A percentile compares a stretch with the other conserved stretches of the same genome.
Conservation (phyloP, 2,113 vertebrate genomes). For the Rhinichthys klamathensis region DNA sequence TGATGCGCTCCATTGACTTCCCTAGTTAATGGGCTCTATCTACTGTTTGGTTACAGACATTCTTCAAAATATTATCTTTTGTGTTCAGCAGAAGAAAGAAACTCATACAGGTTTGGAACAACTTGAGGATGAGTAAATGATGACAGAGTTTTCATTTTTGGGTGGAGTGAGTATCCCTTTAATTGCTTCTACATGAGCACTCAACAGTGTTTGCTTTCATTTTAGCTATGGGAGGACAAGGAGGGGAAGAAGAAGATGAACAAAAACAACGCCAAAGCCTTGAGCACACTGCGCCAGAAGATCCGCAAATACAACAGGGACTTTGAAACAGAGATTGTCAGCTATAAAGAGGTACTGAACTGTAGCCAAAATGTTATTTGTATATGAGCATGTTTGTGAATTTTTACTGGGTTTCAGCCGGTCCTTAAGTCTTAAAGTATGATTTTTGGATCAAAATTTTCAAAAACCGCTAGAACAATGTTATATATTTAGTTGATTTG, state of each 20-base stretch:
- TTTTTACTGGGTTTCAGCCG: neutral
- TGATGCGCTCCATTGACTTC: no score
- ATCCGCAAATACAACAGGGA: conserved; percentile 92
- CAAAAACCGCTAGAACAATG: no score
- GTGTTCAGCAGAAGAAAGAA: no score
- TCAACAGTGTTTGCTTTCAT: conserved; percentile 15
- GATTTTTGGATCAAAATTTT: no score
- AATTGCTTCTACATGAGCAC: neutral
- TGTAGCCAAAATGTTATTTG: neutral
- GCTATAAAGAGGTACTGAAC: conserved; percentile 83
- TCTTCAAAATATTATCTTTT: no score
- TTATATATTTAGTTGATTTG: no score
- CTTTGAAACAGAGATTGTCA: conserved; percentile 82
- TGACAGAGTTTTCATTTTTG: no score
- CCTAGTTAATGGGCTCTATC: no score
- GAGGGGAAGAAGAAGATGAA: conserved; percentile 96
- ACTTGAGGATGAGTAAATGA: no score
- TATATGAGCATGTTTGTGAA: neutral
- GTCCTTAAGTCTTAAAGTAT: neutral
- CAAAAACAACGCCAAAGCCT: conserved; percentile 91
- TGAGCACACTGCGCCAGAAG: conserved; percentile 90
- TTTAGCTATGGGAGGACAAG: conserved; percentile 89
- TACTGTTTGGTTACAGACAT: no score
- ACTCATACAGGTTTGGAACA: no score
- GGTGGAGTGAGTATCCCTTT: no score